phyloP scores from a whole-genome alignment of 2,888 invertebrate species.

The Andrena praecox region DNA sequence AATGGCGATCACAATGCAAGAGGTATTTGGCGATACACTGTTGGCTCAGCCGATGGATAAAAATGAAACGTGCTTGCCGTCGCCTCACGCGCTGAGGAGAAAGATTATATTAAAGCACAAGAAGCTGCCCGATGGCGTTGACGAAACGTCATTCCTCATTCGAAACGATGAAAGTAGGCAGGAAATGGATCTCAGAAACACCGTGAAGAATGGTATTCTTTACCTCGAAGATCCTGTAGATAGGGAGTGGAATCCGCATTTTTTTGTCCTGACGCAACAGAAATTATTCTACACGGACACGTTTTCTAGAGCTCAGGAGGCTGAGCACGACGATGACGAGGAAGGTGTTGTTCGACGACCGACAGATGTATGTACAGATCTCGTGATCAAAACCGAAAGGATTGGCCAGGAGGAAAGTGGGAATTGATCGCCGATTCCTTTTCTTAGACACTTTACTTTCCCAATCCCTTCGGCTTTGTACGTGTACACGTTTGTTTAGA shows the following conservation, averaged over 20 bases:
- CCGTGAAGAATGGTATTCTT: constrained; percentile 95
- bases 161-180: constrained; percentile 88
- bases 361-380: constrained; percentile 74
- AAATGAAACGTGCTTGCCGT: constrained; percentile 92
- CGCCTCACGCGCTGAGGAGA: constrained; percentile 91
- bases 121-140: constrained; percentile 95
- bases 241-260: constrained; percentile 96
- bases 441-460: no score
- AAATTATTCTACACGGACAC: constrained; percentile 95
- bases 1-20: constrained; percentile 94
- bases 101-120: constrained; percentile 96
- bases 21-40: constrained; percentile 95
- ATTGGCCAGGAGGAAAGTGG: no score
- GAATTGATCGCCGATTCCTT: no score
- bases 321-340: constrained; percentile 86
- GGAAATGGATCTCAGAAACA: constrained; percentile 92
- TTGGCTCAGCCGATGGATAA: constrained; percentile 92
- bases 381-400: no score
- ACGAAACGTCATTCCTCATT: constrained; percentile 88
- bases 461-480: no score
- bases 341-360: constrained; percentile 79
- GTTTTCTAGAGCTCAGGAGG: constrained; percentile 85
- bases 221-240: constrained; percentile 95
- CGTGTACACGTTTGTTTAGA: neutral
- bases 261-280: constrained; percentile 95